phyloP scores from a whole-genome alignment of 2,797 vertebrate species.

The Smutsia gigantea region DNA sequence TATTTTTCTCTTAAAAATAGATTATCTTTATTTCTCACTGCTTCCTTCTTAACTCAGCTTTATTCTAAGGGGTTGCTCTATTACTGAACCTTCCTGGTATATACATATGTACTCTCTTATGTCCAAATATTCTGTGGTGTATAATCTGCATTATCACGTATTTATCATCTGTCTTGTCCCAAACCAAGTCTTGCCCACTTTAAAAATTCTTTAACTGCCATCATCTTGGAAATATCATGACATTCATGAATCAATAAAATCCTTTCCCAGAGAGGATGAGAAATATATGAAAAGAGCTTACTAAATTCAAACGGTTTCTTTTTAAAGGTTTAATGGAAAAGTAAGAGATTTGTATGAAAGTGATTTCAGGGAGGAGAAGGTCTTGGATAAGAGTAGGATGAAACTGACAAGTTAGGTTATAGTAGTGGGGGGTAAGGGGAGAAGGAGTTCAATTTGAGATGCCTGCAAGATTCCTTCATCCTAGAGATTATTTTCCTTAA shows the following conservation, averaged over 20 bases:
- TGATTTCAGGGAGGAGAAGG: not conserved
- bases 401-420: not conserved
- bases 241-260: conserved; percentile 77
- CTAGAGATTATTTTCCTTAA: conserved; percentile 44
- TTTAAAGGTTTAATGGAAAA: conserved; percentile 49
- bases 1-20: conserved; percentile 38
- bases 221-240: conserved; percentile 72
- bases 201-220: conserved; percentile 70
- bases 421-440: not conserved
- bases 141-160: not conserved
- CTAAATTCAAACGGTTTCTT: conserved; percentile 66
- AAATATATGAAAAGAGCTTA: conserved; percentile 63
- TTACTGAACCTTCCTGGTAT: not conserved
- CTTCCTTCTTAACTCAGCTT: not conserved
- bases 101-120: not conserved
- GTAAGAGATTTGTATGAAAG: conserved; percentile 8
- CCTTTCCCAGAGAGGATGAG: conserved; percentile 49
- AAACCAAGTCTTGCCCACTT: not conserved
- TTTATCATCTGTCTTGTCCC: conserved; percentile 63
- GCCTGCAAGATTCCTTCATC: not conserved
- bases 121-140: not conserved
- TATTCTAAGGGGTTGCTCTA: not conserved
- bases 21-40: not conserved
- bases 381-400: not conserved
- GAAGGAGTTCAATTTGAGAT: not conserved